A percentile compares a stretch with the other conserved stretches of the same genome.
Conservation (phyloP, 2,888 invertebrate species). For the Eledone cirrhosa region DNA sequence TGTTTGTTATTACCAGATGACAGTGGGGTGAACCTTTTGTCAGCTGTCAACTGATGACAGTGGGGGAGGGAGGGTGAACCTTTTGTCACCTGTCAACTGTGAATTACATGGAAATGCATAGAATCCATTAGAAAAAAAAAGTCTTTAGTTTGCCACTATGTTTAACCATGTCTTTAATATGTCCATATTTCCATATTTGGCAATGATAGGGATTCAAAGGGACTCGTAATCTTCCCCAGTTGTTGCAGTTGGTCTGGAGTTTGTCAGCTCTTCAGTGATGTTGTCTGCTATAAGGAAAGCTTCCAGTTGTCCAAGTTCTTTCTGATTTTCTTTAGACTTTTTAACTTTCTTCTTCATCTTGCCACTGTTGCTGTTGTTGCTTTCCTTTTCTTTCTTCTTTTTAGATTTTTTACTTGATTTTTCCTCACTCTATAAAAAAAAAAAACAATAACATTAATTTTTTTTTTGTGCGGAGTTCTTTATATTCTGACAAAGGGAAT, state of each 20-base stretch:
- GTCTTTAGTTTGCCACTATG: too few species aligned
- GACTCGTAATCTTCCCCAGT: conserved; percentile 46
- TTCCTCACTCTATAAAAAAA: conserved; percentile 21
- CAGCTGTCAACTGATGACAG: too few species aligned
- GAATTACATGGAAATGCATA: too few species aligned
- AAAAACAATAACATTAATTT: neutral
- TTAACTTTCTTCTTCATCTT: conserved; percentile 37
- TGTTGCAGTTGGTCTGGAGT: neutral
- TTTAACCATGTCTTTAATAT: too few species aligned
- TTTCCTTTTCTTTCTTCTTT: conserved; percentile 40
- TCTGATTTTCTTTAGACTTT: conserved; percentile 39
- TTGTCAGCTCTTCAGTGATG: neutral
- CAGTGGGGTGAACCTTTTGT: too few species aligned
- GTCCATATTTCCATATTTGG: too few species aligned
- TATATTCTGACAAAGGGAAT: neutral
- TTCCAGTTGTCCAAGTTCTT: conserved; percentile 53
- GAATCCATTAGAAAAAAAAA: too few species aligned
- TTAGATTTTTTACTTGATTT: conserved; percentile 38
- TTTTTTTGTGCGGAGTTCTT: neutral
- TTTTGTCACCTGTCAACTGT: too few species aligned
- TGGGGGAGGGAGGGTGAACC: too few species aligned
- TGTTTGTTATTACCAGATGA: too few species aligned
- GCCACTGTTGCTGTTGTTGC: conserved; percentile 28
- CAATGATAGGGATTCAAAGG: conserved; percentile 40
- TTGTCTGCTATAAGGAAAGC: conserved; percentile 53